Percentiles rank a stretch among this genome's conserved stretches.
Conservation (phyloP, 1,140 invertebrate genomes). For the Polypedilum vanderplanki region DNA sequence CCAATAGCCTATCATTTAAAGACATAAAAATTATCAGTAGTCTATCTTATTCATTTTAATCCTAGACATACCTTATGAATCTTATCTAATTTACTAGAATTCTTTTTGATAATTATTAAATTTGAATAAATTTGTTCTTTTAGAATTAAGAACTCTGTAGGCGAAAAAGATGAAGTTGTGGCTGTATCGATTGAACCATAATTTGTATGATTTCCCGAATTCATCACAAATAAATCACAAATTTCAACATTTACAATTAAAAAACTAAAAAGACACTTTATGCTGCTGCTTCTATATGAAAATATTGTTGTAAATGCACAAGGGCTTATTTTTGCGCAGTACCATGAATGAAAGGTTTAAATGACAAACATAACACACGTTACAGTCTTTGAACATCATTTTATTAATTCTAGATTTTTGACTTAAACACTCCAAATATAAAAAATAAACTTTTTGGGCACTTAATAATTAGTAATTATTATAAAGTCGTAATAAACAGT, state of each 20-base stretch:
- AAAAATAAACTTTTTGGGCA: slow-evolving; percentile 13
- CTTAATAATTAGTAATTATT: neutral
- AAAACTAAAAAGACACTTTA: neutral
- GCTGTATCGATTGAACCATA: neutral
- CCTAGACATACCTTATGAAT: neutral
- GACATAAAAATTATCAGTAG: neutral
- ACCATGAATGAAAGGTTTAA: too few relatives aligned
- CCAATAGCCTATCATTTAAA: neutral
- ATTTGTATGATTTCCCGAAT: neutral
- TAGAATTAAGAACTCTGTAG: slow-evolving; percentile 7
- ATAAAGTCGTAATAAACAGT: neutral
- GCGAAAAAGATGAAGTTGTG: neutral
- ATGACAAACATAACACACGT: neutral
- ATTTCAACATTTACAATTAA: neutral
- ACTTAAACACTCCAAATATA: neutral
- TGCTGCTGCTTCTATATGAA: neutral
- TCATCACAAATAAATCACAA: neutral
- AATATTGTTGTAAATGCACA: too few relatives aligned
- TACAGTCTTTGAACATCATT: slow-evolving; percentile 3
- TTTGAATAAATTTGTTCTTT: slow-evolving; percentile 8
- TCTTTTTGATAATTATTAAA: neutral
- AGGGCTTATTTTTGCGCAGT: too few relatives aligned
- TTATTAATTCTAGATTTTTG: neutral
- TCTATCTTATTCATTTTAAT: neutral
- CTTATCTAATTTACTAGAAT: slow-evolving; percentile 10